These are phyloP conservation scores for Agrochola lychnidis DNA, from an alignment of 2,888 invertebrate genomes.

Conservation along the genomic window DNA sequence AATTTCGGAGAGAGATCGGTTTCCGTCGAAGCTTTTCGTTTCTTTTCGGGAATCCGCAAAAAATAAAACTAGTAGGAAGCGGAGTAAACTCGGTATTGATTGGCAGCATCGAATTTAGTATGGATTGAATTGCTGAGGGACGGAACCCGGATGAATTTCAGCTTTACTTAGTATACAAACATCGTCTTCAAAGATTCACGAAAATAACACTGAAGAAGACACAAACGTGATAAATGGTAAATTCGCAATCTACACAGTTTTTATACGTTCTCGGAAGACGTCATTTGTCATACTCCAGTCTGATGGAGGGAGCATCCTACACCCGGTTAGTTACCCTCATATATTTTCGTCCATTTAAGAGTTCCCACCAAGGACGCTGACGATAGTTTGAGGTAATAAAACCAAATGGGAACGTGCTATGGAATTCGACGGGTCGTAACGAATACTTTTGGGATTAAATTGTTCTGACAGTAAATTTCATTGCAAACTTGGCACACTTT, in stretches of 20 bases:
- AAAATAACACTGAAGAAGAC: conserved; percentile 33
- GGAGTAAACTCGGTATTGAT: conserved; percentile 59
- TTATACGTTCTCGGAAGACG: conserved; percentile 70
- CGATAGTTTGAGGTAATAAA: conserved; percentile 56
- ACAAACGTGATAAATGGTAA: conserved; percentile 69
- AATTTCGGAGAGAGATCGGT: conserved; percentile 54
- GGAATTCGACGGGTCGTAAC: conserved; percentile 42
- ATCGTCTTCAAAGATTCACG: conserved; percentile 17
- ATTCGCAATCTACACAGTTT: conserved; percentile 66
- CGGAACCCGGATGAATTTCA: conserved; percentile 44
- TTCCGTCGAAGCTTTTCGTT: conserved; percentile 34
- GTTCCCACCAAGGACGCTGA: conserved; percentile 36
- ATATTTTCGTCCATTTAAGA: conserved; percentile 59
- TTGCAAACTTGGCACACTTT: conserved; percentile 52
- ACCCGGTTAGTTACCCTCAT: conserved; percentile 55
- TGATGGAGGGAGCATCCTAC: conserved; percentile 58
- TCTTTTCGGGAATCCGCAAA: conserved; percentile 46
- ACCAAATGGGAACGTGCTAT: conserved; percentile 47
- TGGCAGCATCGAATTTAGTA: conserved; percentile 61
- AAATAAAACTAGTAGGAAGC: conserved; percentile 55
- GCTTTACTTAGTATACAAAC: conserved; percentile 37
- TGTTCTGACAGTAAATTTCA: conserved; percentile 49
- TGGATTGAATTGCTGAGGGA: conserved; percentile 56
- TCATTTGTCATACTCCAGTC: conserved; percentile 76
- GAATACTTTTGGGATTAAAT: conserved; percentile 55